phyloP scores from a whole-genome alignment of 2,888 invertebrate species.

The Calliphora vomitoria region DNA sequence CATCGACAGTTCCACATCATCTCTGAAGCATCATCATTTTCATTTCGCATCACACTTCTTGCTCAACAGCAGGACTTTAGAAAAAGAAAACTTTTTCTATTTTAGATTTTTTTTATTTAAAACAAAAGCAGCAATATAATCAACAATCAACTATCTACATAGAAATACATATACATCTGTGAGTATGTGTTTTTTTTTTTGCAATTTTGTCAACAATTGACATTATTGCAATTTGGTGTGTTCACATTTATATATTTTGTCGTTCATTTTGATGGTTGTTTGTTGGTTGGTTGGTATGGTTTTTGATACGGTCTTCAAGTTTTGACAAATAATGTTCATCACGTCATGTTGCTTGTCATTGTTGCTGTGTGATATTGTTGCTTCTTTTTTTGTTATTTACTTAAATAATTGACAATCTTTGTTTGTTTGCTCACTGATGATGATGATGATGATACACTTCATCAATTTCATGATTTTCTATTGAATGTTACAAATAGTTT shows the following conservation, averaged over 20 bases:
- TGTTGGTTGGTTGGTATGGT: neutral
- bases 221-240: slow-evolving; percentile 29
- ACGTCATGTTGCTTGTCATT: slow-evolving; percentile 15
- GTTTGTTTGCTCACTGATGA: slow-evolving; percentile 7
- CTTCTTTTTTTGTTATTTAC: slow-evolving; percentile 32
- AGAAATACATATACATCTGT: too few species aligned
- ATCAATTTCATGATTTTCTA: slow-evolving; percentile 31
- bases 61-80: neutral
- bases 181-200: neutral
- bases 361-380: slow-evolving; percentile 9
- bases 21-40: neutral
- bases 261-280: neutral
- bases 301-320: slow-evolving; percentile 25
- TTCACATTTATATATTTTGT: neutral
- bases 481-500: slow-evolving; percentile 24
- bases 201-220: slow-evolving; percentile 51
- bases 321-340: slow-evolving; percentile 44
- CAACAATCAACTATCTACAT: neutral
- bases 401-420: slow-evolving; percentile 44
- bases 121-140: neutral
- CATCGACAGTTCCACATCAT: neutral
- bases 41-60: neutral
- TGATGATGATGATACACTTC: neutral
- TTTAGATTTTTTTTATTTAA: slow-evolving; percentile 8
- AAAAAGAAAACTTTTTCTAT: neutral